Evolutionary conservation across 2,113 vertebrate species (phyloP).

Genomic region (Synchiropus splendidus): DNA sequence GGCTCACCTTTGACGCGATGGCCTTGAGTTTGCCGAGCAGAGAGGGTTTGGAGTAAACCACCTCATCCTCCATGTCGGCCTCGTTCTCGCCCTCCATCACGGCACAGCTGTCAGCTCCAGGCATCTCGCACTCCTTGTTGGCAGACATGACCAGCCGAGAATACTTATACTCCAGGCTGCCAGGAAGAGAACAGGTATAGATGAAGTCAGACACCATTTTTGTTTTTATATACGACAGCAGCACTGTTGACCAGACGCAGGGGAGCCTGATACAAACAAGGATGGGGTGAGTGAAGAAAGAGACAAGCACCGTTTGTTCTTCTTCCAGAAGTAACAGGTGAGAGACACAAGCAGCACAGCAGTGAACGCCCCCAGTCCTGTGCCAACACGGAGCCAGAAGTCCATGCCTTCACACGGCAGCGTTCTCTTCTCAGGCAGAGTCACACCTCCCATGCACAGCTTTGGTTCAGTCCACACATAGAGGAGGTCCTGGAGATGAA

Average conservation of each 20-base stretch:
- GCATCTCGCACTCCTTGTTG: slow-evolving; percentile 91
- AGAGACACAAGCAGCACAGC: slow-evolving; percentile 82
- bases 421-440: slow-evolving; percentile 78
- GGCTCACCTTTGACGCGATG: slow-evolving; percentile 84
- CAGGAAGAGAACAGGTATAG: slow-evolving; percentile 4
- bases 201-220: too few relatives aligned
- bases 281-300: neutral
- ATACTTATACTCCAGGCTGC: slow-evolving; percentile 93
- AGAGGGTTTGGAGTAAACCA: slow-evolving; percentile 88
- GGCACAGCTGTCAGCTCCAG: slow-evolving; percentile 92
- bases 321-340: slow-evolving; percentile 98
- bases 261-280: neutral
- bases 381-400: slow-evolving; percentile 85
- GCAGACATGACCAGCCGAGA: slow-evolving; percentile 92
- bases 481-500: slow-evolving; percentile 73
- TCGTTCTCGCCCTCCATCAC: slow-evolving; percentile 98
- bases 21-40: slow-evolving; percentile 89
- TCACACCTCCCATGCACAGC: slow-evolving; percentile 80
- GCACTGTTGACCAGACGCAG: too few relatives aligned
- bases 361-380: slow-evolving; percentile 76
- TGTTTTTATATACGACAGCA: too few relatives aligned
- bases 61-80: slow-evolving; percentile 89
- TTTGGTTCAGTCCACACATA: slow-evolving; percentile 92
- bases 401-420: slow-evolving; percentile 81
- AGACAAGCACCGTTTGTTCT: slow-evolving; percentile 81